Evolutionary conservation across 2,888 invertebrate genomes (phyloP), one percentile per base, ranked within the genome.

Genomic region (Drosophila helvetica): DNA sequence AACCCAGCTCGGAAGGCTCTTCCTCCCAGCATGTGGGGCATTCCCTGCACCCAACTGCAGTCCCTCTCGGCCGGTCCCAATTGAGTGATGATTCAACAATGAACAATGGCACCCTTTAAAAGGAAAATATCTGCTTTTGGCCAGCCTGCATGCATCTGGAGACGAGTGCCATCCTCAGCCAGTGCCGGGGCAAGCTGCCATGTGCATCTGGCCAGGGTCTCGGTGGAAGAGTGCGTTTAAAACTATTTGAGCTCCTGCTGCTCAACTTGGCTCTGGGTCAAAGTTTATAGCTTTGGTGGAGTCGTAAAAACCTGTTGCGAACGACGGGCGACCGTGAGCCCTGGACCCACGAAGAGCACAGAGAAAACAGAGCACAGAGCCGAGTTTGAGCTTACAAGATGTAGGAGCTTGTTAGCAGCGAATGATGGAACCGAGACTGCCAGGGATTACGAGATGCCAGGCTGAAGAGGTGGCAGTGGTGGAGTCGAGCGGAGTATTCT

Each of bases 21-120:
- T 25, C 42, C 58, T 18, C 56, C 27, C 77, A 74, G 84, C 79
- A 73, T 82, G 86, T 69, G 80, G 72, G 63, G 38, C 15, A 48
- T 52, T 22, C 38, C 73, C 65, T 63, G 73, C 62, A 53, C 74
- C 74, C 51, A 70, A 58, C 56, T 64, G 63, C 64, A 72, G 65
- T 71, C 38, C 47, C 42, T 42, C 17, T 12, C 12, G 45, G 19
- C 30, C 30, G 12, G 47, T n/a, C 33, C 19, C 33, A 12, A 17
- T 73, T 84, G 83, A 84, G 85, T 81, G 83, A 84, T 86, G 83
- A 84, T 79, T 81, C 85, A 78, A 84, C 79, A 86, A 86, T 84
- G 83, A 86, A 86, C 87, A 86, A 78, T 84, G 83, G 76, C 83
- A 86, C 78, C 72, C 78, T 76, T 79, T 77, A 74, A 66, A 62